Evolutionary conservation across 1,140 invertebrate species (phyloP).

Genomic region (Hyles euphorbiae): DNA sequence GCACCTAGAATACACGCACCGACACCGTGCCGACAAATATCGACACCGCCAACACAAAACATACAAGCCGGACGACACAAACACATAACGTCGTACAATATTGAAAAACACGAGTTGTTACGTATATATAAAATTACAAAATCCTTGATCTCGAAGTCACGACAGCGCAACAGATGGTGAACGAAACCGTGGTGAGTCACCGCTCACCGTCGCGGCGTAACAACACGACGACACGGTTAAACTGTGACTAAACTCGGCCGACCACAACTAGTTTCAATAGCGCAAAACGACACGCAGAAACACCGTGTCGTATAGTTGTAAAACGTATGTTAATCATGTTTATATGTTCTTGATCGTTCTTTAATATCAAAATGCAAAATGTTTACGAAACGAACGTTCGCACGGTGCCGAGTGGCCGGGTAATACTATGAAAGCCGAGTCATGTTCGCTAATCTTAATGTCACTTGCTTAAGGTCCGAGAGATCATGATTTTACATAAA

Average conservation of each 20-base stretch:
- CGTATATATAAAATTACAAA: not conserved
- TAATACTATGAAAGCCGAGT: no score
- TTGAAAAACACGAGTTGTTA: not conserved
- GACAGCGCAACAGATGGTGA: slow-evolving; percentile 41
- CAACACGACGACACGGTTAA: slow-evolving; percentile 9
- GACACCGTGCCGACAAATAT: slow-evolving; percentile 29
- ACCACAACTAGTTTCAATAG: not conserved
- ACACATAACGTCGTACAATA: slow-evolving; percentile 10
- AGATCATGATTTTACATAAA: no score
- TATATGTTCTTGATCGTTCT: slow-evolving; percentile 11
- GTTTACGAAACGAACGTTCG: no score
- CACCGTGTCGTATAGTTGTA: not conserved
- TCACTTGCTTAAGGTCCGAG: no score
- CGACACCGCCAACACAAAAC: slow-evolving; percentile 28
- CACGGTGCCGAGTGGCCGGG: no score
- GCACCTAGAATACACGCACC: slow-evolving; percentile 40
- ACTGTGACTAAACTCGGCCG: slow-evolving; percentile 3
- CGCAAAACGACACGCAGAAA: not conserved
- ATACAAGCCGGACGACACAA: slow-evolving; percentile 42
- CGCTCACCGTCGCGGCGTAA: slow-evolving; percentile 10
- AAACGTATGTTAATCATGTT: slow-evolving; percentile 1
- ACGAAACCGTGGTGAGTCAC: slow-evolving; percentile 32
- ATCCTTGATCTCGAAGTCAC: slow-evolving; percentile 22
- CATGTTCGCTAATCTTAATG: no score
- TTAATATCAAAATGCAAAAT: slow-evolving; percentile 7